Base-by-base conservation (phyloP, 2,113 vertebrate species). In the Gopherus evgoodei region DNA sequence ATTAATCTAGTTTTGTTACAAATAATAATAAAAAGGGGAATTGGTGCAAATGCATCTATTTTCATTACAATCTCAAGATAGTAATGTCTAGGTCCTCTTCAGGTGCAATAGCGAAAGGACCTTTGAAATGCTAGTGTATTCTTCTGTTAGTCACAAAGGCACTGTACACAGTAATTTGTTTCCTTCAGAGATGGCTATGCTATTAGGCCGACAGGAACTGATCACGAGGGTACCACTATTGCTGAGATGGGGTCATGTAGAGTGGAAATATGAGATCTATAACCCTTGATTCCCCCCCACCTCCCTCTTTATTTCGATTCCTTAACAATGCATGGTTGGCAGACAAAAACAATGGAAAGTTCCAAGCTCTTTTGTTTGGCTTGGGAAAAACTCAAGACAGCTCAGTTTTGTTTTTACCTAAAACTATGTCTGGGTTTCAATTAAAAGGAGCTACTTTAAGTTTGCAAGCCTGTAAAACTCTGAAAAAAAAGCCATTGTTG, bases 181-280 rank as follows among this genome's bases (percentile, higher is more conserved):
- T 94, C 96, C 89, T 88, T 97, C 97, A 97, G 91, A 96, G 95
- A 95, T 97, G 93, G 90, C 86, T 97, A 96, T 96, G 97, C 97
- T 83, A 88, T 98, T 97, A 98, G 97, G 97, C 94, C 95, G 96
- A 98, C 96, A 98, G 97, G 97, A 98, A 97, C 95, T 97, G 95
- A 98, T 97, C 90, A 96, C 69, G 93, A 98, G 97, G 96, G 90
- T 96, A 94, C 93, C 95, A 96, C 96, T 97, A 97, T 96, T 96
- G 95, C 86, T 27, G 86, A 98, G 98, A 97, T 90, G 89, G 96
- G 98, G 97, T 98, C 98, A 97, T 97, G 97, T 89, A 98, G 98
- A 98, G 97, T 98, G 96, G 98, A 98, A 98, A 98, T 98, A 98
- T 97, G 97, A 98, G 98, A 97, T 96, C 96, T 57, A 59, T 98